phyloP scores from a whole-genome alignment of 2,888 invertebrate genomes.

The Argyresthia goedartella region DNA sequence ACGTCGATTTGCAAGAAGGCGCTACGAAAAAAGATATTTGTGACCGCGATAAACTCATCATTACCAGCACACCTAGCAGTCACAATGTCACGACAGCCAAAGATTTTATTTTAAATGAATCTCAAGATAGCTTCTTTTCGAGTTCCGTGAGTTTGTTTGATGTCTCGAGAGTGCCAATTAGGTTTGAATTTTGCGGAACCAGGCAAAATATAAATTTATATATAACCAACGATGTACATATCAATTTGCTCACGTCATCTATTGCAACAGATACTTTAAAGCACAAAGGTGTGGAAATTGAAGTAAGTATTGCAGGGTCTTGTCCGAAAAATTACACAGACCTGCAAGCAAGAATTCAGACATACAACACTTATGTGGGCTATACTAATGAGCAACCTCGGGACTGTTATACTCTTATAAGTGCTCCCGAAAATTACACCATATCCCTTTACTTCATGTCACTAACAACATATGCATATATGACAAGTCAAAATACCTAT shows the following conservation, averaged over 20 bases:
- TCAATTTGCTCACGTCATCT: conserved; percentile 37
- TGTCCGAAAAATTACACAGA: conserved; percentile 76
- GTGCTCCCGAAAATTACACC: conserved; percentile 74
- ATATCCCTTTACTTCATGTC: conserved; percentile 75
- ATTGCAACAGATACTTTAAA: conserved; percentile 19
- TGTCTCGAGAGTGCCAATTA: conserved; percentile 17
- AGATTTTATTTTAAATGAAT: conserved; percentile 29
- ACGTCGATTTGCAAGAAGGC: conserved; percentile 32
- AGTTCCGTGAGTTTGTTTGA: conserved; percentile 22
- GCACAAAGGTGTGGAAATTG: conserved; percentile 77
- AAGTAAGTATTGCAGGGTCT: conserved; percentile 64
- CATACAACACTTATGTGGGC: conserved; percentile 11
- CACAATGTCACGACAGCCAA: conserved; percentile 34
- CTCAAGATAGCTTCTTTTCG: conserved; percentile 23
- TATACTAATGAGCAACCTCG: neutral
- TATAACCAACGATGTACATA: conserved; percentile 25
- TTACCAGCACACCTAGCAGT: conserved; percentile 21
- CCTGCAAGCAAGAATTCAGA: conserved; percentile 76
- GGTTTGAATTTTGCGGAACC: conserved; percentile 32
- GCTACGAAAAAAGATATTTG: conserved; percentile 25
- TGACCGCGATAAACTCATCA: conserved; percentile 39
- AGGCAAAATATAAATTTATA: conserved; percentile 37
- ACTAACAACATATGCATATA: conserved; percentile 25
- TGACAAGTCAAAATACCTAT: conserved; percentile 24
- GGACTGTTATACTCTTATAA: conserved; percentile 76